Conservation (phyloP, 2,113 vertebrate species). For the Mesitornis unicolor region DNA sequence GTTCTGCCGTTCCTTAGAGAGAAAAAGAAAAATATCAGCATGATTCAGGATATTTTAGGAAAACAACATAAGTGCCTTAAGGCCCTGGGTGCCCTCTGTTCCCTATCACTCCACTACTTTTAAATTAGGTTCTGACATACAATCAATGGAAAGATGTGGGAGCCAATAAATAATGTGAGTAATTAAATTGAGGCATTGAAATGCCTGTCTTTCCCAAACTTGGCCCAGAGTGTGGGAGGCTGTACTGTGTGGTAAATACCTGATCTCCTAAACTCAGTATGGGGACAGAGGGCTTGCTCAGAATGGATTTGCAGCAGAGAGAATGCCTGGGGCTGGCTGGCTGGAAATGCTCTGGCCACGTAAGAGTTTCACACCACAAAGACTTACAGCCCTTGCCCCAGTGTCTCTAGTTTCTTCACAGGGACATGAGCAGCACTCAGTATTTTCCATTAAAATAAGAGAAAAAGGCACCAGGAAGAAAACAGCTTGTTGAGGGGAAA, state of each 20-base stretch:
- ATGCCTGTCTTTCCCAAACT: background rate
- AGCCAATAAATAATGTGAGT: constrained; percentile 1
- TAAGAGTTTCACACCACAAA: background rate
- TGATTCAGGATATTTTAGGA: constrained; percentile 14
- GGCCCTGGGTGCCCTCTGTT: background rate
- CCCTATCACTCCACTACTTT: background rate
- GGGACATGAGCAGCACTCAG: background rate
- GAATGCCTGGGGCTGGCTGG: background rate
- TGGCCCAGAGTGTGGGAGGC: background rate
- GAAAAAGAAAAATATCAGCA: background rate
- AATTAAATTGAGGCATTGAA: constrained; percentile 27
- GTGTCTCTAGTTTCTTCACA: background rate
- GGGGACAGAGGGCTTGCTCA: background rate
- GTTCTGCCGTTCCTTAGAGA: background rate
- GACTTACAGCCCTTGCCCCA: background rate
- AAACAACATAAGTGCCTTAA: background rate
- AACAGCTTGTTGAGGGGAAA: background rate
- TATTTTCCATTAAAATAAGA: background rate
- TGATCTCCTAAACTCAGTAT: background rate
- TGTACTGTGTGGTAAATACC: background rate
- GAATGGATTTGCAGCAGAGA: background rate
- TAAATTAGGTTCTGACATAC: constrained; percentile 26
- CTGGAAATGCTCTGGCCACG: background rate
- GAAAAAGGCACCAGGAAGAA: background rate
- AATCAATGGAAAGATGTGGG: constrained; percentile 32